These are phyloP conservation scores for Platanista minor DNA, from an alignment of 2,113 vertebrate species.

Conservation along the genomic window DNA sequence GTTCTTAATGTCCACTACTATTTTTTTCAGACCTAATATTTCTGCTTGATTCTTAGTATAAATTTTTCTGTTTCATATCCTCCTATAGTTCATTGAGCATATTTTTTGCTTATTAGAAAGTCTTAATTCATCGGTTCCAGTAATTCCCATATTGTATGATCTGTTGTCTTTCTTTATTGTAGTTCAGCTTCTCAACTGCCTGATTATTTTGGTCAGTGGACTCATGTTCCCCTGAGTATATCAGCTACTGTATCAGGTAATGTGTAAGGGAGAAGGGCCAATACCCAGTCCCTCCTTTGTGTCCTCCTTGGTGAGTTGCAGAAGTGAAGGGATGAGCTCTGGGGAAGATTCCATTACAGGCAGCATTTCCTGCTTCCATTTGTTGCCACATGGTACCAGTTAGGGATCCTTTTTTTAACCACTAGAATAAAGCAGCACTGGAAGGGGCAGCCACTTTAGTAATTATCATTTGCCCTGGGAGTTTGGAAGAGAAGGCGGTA, in stretches of 20 bases:
- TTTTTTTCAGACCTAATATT: not conserved
- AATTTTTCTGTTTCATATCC: not conserved
- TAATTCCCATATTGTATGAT: not conserved
- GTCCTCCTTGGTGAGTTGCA: not conserved
- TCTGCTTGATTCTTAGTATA: not conserved
- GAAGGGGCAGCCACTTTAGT: not conserved
- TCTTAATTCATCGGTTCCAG: not conserved
- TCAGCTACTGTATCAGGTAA: not conserved
- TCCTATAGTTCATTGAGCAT: not conserved
- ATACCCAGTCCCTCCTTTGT: not conserved
- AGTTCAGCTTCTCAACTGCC: not conserved
- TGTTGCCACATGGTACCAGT: not conserved
- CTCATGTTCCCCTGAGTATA: not conserved
- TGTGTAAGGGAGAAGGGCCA: not conserved
- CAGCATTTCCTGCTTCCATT: not conserved
- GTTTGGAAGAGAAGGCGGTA: not conserved
- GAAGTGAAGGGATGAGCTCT: not conserved
- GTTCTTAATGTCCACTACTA: not conserved
- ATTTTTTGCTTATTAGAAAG: not conserved
- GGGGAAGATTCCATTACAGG: not conserved
- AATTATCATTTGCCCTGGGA: not conserved
- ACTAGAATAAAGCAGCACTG: not conserved
- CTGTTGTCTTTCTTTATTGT: not conserved
- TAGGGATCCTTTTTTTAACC: not conserved
- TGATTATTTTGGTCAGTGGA: not conserved